phyloP scores from a whole-genome alignment of 2,888 invertebrate species.

The Emesis russula region DNA sequence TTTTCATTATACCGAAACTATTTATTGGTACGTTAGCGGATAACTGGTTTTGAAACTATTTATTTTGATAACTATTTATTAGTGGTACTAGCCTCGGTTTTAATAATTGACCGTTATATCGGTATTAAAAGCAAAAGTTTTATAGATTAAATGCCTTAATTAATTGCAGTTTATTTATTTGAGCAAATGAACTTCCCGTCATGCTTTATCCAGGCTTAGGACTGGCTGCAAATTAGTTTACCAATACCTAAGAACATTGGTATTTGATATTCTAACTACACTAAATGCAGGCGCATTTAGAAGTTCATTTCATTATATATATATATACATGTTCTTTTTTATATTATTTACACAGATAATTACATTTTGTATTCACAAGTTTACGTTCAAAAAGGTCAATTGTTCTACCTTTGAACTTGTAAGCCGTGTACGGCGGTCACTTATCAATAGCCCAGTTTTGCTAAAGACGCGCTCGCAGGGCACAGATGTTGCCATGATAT shows the following conservation, averaged over 20 bases:
- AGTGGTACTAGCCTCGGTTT: too few relatives aligned
- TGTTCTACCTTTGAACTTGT: conserved; percentile 56
- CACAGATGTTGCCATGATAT: conserved; percentile 81
- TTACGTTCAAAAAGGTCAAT: conserved; percentile 62
- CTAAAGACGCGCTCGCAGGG: conserved; percentile 81
- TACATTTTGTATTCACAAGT: conserved; percentile 6
- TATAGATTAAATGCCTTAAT: too few relatives aligned
- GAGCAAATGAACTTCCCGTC: too few relatives aligned
- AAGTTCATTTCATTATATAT: background rate
- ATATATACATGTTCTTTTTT: background rate
- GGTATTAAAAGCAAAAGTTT: too few relatives aligned
- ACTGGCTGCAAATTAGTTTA: background rate
- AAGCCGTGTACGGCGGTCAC: conserved; percentile 62
- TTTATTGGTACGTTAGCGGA: too few relatives aligned
- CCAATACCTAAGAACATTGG: background rate
- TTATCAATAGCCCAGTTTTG: conserved; percentile 70
- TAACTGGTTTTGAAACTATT: too few relatives aligned
- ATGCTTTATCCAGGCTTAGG: background rate
- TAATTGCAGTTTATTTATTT: too few relatives aligned
- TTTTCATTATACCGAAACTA: too few relatives aligned
- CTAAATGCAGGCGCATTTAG: background rate
- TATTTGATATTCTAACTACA: background rate
- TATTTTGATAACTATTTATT: too few relatives aligned
- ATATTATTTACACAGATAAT: background rate
- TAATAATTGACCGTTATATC: too few relatives aligned